Evolutionary conservation across 2,797 vertebrate genomes (phyloP), one percentile per base, ranked within the genome.

Genomic region (Xenopus petersii): DNA sequence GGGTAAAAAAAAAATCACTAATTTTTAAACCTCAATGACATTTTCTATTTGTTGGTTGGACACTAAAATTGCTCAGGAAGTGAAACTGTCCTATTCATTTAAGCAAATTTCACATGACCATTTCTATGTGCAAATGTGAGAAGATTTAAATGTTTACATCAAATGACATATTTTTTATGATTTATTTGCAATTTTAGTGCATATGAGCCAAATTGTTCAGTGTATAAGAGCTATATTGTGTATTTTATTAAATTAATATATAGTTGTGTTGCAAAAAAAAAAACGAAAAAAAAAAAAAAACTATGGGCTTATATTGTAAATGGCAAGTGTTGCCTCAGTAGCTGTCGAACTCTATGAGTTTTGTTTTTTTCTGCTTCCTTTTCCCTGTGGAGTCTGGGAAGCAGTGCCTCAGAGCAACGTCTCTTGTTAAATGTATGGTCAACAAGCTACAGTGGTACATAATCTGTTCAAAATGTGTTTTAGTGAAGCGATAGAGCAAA

Each of bases 231-330:
- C 98, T 98, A 98, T 99, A 98, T 98, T 98, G 97, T 99, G 98
- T 98, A 99, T 99, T 99, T 99, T 99, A 99, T 98, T 98, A 99
- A 99, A 99, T 98, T 98, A 98, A 99, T 99, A 99, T 99, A 99
- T 99, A 96, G 97, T 98, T 99, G 97, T 99, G 97, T 99, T 99
- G 97, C 96, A 98, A 98, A 98, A 75, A 66, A 93, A 97, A 30
- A 30, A n/a, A n/a, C n/a, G n/a, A n/a, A n/a, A 30, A 1, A 30
- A 30, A 30, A 30, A 30, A 30, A 60, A 93, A 97, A 96, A 96
- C 96, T 95, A 96, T 98, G 96, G 98, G 97, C 97, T 98, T 98
- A 96, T 97, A 98, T 96, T 98, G 96, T 98, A 99, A 97, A 98
- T 97, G 96, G 95, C 96, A 96, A 97, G 94, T 94, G 95, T 96